Evolutionary conservation across 2,888 invertebrate species (phyloP).

Genomic region (Lithosia quadra): DNA sequence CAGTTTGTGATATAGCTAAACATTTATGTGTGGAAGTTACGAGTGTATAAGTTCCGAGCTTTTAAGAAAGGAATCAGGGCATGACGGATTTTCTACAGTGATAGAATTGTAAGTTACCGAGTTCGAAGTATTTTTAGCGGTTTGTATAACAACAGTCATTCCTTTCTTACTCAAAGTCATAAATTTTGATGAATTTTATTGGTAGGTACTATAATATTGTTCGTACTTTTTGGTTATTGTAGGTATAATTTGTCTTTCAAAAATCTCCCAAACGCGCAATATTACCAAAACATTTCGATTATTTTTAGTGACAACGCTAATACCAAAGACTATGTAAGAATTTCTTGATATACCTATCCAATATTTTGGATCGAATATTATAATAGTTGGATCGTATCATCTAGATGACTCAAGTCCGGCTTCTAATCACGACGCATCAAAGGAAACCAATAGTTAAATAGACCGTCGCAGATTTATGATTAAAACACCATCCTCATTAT

Average conservation of each 20-base stretch:
- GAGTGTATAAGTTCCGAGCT: background rate
- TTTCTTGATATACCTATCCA: background rate
- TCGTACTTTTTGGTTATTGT: no score
- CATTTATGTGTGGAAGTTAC: background rate
- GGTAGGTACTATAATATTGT: no score
- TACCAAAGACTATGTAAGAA: background rate
- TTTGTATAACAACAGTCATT: background rate
- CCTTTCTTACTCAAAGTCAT: background rate
- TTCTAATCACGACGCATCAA: background rate
- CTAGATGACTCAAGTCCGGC: background rate
- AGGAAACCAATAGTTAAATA: constrained; percentile 23
- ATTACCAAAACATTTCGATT: no score
- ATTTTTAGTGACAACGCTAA: no score
- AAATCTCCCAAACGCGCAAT: no score
- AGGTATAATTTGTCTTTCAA: no score
- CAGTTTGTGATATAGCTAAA: no score
- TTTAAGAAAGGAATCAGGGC: background rate
- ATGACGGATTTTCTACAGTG: background rate
- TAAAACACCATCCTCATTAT: constrained; percentile 30
- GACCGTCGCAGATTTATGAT: constrained; percentile 34
- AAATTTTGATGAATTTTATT: no score
- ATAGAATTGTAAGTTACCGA: background rate
- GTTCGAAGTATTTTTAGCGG: background rate
- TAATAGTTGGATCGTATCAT: background rate
- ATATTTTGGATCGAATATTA: background rate